Conservation (phyloP, 2,797 vertebrate species). For the Adelosebastes latens region DNA sequence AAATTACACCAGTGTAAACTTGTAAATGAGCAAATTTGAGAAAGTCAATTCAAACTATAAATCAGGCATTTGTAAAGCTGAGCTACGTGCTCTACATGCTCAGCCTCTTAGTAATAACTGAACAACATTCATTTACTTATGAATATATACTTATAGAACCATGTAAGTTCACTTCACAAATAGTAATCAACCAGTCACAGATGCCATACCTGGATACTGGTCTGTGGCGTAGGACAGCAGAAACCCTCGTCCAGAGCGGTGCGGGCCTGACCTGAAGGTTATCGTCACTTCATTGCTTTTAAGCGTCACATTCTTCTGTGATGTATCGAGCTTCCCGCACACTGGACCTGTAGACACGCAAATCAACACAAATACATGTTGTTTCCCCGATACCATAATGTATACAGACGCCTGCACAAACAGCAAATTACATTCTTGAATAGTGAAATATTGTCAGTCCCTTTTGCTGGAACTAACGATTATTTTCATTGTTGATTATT, state of each 20-base stretch:
- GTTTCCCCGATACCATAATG: neutral
- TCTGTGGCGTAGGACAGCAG: slow-evolving; percentile 88
- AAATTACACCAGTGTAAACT: slow-evolving; percentile 22
- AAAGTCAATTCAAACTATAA: neutral
- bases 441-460: neutral
- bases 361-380: neutral
- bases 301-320: slow-evolving; percentile 75
- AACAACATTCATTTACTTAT: neutral
- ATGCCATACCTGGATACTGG: slow-evolving; percentile 75
- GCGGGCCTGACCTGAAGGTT: slow-evolving; percentile 84
- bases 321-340: slow-evolving; percentile 79
- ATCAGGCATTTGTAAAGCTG: neutral
- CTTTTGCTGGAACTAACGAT: neutral
- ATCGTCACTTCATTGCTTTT: slow-evolving; percentile 81
- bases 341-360: slow-evolving; percentile 82
- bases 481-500: no score
- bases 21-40: neutral
- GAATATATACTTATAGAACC: neutral
- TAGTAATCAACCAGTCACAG: neutral
- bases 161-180: neutral
- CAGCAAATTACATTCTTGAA: neutral
- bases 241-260: slow-evolving; percentile 89
- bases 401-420: neutral
- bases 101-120: neutral
- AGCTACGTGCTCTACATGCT: neutral